Evolutionary conservation across 2,113 vertebrate genomes (phyloP).

Genomic region (Chlorocebus sabaeus): DNA sequence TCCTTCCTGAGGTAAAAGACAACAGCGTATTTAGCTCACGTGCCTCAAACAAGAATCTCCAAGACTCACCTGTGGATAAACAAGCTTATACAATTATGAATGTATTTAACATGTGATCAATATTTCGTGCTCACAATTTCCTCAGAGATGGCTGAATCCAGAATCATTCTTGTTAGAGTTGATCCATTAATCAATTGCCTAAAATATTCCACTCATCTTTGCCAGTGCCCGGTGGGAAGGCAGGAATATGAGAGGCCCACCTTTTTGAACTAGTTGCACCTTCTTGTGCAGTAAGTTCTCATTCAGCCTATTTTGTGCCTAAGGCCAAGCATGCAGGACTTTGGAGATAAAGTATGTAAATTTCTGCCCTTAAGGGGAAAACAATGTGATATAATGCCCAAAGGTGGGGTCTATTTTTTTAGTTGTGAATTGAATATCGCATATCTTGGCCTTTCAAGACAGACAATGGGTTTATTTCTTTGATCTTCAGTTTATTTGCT

Average conservation of each 20-base stretch:
- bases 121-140: not conserved
- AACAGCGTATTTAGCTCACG: not conserved
- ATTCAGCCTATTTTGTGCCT: not conserved
- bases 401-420: not conserved
- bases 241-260: not conserved
- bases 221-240: not conserved
- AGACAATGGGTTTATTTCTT: not conserved
- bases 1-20: not conserved
- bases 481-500: not conserved
- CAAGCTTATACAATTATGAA: not conserved
- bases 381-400: not conserved
- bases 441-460: not conserved
- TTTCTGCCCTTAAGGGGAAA: not conserved
- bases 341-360: not conserved
- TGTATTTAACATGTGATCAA: slow-evolving; percentile 10
- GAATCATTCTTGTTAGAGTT: not conserved
- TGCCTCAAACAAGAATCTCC: not conserved
- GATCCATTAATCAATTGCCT: not conserved
- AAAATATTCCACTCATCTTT: not conserved
- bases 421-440: not conserved
- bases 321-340: not conserved
- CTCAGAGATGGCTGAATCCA: slow-evolving; percentile 8
- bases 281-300: not conserved
- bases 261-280: not conserved
- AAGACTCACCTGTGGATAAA: not conserved